Evolutionary conservation across 2,113 vertebrate genomes (phyloP), one percentile per base, ranked within the genome.

Genomic region (Syngnathus floridae): DNA sequence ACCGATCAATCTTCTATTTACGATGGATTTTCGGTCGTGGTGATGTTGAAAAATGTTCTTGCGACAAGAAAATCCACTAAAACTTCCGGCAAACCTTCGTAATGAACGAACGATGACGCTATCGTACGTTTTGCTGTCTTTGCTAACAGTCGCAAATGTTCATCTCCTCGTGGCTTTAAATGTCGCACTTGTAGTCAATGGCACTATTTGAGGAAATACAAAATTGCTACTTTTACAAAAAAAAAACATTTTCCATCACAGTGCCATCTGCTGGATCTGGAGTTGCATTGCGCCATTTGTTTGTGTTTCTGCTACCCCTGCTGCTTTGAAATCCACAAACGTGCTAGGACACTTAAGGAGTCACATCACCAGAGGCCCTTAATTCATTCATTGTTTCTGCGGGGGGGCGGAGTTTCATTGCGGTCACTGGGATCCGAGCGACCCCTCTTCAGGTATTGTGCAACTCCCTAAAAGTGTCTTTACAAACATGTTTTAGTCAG

Each of bases 261-360:
- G 19, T 40, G 37, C 58, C 38, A 41, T 60, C 38, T 60, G 10
- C 58, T 41, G n/a, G 58, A 41, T 60, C 19, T 12, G n/a, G 7
- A 12, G 10, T 10, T 19, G 58, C n/a, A 22, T n/a, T 14, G 55
- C 35, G 1, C 58, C 5, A 41, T 41, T 61, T 7, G 5, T n/a
- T 3, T 19, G 12, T 22, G 37, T 40, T 60, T 60, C 12, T 38
- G n/a, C 11, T 40, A 7, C 58, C 10, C 35, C 56, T 38, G 65
- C 51, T 77, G 77, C 82, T 82, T 75, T 74, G 78, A 78, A 71
- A 82, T 71, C 76, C 65, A 79, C 76, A 77, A 74, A 60, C 31
- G 52, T 67, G 74, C 62, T 16, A 56, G 67, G 48, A 36, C 51
- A 64, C 64, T 21, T 66, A 73, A 51, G 46, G 58, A 73, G 66